A percentile compares a stretch with the other conserved stretches of the same genome.
Evolutionary conservation across 2,797 vertebrate species (phyloP).

Genomic region (Rhinogobio ventralis): DNA sequence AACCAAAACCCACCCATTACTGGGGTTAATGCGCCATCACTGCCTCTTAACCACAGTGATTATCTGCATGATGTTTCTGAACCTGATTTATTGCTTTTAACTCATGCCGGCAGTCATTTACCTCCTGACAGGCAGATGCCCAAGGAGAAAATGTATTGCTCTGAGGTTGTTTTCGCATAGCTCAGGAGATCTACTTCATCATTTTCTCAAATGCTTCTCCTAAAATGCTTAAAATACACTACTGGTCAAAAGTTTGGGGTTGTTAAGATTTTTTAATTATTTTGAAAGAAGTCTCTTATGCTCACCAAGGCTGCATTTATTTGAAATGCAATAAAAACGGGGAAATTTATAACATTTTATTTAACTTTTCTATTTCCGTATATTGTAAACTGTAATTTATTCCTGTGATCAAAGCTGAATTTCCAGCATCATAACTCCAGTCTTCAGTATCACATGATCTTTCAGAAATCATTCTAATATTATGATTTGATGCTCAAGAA

Average conservation of each 20-base stretch:
- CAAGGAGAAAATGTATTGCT: not conserved
- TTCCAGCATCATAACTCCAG: not conserved
- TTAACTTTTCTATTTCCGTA: not conserved
- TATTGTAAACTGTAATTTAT: not conserved
- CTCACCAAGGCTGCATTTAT: not conserved
- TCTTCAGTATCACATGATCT: too few species aligned
- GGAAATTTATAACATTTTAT: not conserved
- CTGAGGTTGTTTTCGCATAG: not conserved
- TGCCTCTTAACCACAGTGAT: conserved; percentile 44
- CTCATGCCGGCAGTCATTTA: conserved; percentile 33
- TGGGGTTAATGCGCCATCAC: conserved; percentile 48
- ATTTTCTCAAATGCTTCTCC: not conserved
- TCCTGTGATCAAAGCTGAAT: not conserved
- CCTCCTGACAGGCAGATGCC: conserved; percentile 20
- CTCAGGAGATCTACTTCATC: not conserved
- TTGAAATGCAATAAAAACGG: not conserved
- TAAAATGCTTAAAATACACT: not conserved
- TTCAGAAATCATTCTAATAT: too few species aligned
- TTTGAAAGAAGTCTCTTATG: not conserved
- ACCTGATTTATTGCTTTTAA: conserved; percentile 35
- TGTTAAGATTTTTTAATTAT: not conserved
- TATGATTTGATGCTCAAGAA: too few species aligned
- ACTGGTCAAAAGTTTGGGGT: not conserved
- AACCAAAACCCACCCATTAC: conserved; percentile 41
- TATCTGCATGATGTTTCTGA: conserved; percentile 42